These are phyloP conservation scores for Drosophila murphyi DNA, from an alignment of 1,140 invertebrate species.

Conservation along the genomic window DNA sequence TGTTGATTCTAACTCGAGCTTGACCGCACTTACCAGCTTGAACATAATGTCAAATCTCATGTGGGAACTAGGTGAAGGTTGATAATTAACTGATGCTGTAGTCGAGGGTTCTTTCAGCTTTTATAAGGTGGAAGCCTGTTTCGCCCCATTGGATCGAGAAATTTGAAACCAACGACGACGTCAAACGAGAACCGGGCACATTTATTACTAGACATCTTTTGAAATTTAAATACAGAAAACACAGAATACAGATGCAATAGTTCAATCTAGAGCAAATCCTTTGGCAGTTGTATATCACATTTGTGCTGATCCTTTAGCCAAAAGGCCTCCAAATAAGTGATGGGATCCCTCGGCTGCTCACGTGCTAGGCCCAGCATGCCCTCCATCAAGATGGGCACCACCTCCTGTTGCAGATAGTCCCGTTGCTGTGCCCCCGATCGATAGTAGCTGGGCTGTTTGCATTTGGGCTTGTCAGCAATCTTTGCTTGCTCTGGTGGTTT, in stretches of 20 bases:
- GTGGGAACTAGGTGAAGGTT: slow-evolving; percentile 26
- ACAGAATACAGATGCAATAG: neutral
- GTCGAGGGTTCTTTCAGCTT: slow-evolving; percentile 11
- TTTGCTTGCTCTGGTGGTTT: slow-evolving; percentile 22
- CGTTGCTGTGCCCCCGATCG: slow-evolving; percentile 30
- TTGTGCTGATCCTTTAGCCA: slow-evolving; percentile 60
- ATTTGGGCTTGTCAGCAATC: neutral
- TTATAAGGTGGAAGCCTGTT: slow-evolving; percentile 46
- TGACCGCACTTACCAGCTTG: slow-evolving; percentile 53
- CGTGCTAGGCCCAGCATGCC: slow-evolving; percentile 65
- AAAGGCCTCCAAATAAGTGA: slow-evolving; percentile 53
- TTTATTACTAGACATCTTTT: slow-evolving; percentile 55
- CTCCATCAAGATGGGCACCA: slow-evolving; percentile 64
- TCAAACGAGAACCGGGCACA: slow-evolving; percentile 31
- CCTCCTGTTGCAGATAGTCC: slow-evolving; percentile 44
- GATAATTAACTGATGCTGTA: slow-evolving; percentile 59
- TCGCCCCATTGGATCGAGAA: slow-evolving; percentile 43
- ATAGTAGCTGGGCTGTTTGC: slow-evolving; percentile 12
- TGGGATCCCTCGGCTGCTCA: slow-evolving; percentile 60
- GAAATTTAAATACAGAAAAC: slow-evolving; percentile 51
- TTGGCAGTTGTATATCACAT: slow-evolving; percentile 51
- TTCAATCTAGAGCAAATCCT: slow-evolving; percentile 48
- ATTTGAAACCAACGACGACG: slow-evolving; percentile 51
- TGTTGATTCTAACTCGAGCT: neutral
- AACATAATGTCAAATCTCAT: slow-evolving; percentile 45